A percentile compares a stretch with the other conserved stretches of the same genome.
Conservation (phyloP, 1,140 invertebrate species). For the Atopsyche davidsoni region DNA sequence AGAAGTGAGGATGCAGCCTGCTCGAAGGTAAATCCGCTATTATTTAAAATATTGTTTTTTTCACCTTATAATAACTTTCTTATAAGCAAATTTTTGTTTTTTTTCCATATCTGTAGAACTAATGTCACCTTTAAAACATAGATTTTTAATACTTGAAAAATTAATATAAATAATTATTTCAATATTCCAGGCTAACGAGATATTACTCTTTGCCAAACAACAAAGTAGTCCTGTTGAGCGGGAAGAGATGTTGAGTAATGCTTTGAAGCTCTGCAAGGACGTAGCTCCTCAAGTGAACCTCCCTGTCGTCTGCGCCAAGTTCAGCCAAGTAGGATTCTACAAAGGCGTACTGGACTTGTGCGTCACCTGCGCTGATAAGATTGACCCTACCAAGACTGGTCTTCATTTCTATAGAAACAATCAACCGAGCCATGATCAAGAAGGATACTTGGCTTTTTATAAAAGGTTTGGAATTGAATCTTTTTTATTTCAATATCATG, state of each 20-base stretch:
- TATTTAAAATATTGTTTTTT: slow-evolving; percentile 10
- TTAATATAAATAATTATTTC: background rate
- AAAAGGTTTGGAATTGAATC: slow-evolving; percentile 49
- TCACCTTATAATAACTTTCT: too few relatives aligned
- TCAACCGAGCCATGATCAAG: slow-evolving; percentile 67
- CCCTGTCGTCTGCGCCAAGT: slow-evolving; percentile 67
- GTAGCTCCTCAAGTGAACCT: slow-evolving; percentile 76
- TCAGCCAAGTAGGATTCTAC: slow-evolving; percentile 73
- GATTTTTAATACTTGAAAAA: background rate
- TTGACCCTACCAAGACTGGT: slow-evolving; percentile 84
- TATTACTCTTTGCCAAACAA: slow-evolving; percentile 72
- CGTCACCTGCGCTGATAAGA: slow-evolving; percentile 72
- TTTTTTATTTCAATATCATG: background rate
- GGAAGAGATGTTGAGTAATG: slow-evolving; percentile 67
- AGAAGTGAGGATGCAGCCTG: slow-evolving; percentile 92
- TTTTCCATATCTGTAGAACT: too few relatives aligned
- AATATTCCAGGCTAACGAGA: slow-evolving; percentile 86
- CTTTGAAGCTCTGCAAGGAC: slow-evolving; percentile 80
- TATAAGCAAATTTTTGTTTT: too few relatives aligned
- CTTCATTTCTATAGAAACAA: slow-evolving; percentile 83
- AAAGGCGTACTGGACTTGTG: slow-evolving; percentile 85
- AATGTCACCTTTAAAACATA: slow-evolving; percentile 2
- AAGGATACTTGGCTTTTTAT: slow-evolving; percentile 64
- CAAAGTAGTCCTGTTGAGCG: slow-evolving; percentile 63
- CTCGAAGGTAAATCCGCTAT: slow-evolving; percentile 79